Percentiles rank a stretch among this genome's conserved stretches.
Evolutionary conservation across 2,888 invertebrate genomes (phyloP).

Genomic region (Tigriopus californicus): DNA sequence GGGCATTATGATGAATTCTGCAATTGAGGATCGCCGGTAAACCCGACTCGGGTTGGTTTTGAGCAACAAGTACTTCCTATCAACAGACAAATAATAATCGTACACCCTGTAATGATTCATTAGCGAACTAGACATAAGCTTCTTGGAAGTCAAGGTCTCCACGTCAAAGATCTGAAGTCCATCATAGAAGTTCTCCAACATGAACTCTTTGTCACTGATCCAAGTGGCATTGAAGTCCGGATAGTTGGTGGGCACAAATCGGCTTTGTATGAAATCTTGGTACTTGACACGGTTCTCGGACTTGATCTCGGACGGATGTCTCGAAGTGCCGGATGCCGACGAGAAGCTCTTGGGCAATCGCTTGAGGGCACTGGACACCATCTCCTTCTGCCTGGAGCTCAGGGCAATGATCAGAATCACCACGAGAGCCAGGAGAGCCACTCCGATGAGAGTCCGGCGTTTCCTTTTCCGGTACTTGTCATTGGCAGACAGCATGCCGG

Average conservation of each 20-base stretch:
- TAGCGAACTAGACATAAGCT: not conserved
- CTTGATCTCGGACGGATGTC: no score
- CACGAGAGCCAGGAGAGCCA: not conserved
- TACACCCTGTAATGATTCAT: not conserved
- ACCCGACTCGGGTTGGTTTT: not conserved
- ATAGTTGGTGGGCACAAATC: not conserved
- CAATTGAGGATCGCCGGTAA: conserved; percentile 1
- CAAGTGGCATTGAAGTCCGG: conserved; percentile 11
- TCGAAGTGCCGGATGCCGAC: not conserved
- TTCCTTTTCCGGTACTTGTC: not conserved
- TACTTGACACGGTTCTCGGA: not conserved
- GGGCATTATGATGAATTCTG: not conserved
- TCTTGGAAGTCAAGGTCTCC: not conserved
- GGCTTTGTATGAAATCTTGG: not conserved
- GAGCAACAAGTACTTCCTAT: not conserved
- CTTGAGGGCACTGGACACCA: not conserved
- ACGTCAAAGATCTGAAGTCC: conserved; percentile 1
- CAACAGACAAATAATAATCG: not conserved
- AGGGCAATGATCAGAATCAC: not conserved
- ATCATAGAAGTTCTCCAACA: not conserved
- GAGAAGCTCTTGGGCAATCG: not conserved
- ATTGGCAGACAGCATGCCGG: not conserved
- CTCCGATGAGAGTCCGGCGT: not conserved
- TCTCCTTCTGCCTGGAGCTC: no score
- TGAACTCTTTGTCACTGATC: conserved; percentile 13